phyloP scores from a whole-genome alignment of 2,797 vertebrate species.

The Bryconaethiops microstoma region DNA sequence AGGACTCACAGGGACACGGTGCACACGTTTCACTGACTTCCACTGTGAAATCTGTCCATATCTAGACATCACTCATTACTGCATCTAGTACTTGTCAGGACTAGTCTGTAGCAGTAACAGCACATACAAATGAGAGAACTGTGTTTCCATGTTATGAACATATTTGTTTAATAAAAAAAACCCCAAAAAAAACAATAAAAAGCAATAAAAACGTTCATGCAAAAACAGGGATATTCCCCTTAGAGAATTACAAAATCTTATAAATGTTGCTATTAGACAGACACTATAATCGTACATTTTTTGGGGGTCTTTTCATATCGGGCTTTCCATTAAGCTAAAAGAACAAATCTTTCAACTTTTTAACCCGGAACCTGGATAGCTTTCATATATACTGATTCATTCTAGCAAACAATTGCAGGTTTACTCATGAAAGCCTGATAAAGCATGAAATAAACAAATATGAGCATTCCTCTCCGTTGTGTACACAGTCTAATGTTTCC shows the following conservation, averaged over 20 bases:
- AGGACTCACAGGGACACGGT: background rate
- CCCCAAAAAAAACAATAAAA: background rate
- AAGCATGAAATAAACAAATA: background rate
- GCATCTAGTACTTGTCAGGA: background rate
- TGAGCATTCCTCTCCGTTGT: background rate
- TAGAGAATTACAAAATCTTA: background rate
- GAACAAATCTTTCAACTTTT: too few species aligned
- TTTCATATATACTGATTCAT: background rate
- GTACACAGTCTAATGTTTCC: conserved; percentile 1
- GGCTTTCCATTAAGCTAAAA: background rate
- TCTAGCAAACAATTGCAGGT: background rate
- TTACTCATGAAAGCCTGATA: background rate
- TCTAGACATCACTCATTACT: background rate
- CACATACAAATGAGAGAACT: background rate
- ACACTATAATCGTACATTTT: background rate
- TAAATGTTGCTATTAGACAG: background rate
- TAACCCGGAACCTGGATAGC: too few species aligned
- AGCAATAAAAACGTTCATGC: background rate
- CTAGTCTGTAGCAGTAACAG: background rate
- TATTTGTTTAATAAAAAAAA: background rate
- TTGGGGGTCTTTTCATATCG: background rate
- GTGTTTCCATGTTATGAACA: background rate
- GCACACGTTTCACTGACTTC: background rate
- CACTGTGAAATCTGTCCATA: background rate
- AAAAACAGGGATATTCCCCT: background rate